Base-by-base conservation (phyloP, 2,888 invertebrate species). In the Lithosia quadra region DNA sequence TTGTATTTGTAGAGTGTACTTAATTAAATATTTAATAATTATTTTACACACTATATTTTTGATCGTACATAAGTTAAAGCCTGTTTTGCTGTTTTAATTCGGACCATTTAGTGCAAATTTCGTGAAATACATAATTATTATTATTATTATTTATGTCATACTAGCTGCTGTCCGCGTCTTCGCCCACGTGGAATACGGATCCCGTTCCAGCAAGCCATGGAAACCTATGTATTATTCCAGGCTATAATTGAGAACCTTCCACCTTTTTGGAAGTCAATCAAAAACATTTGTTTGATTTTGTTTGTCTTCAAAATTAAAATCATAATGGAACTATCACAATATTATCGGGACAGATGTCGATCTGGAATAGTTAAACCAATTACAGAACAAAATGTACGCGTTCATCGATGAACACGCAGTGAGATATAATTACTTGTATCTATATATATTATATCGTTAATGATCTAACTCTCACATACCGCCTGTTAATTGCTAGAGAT, bases 401-500 rank as follows among this genome's bases (percentile, higher is more conserved):
- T 60, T 13, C 18, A 18, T 60, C 39, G 36, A 39, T 8, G 18
- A 18, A 39, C 22, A 24, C 2, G 36, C 36, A 34, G 36, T 60
- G 39, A 60, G 39, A 10, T 9, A 10, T 24, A 24, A 39, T 22
- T 39, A 39, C 39, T 9, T 39, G 24, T 60, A 24, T n/a, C n/a
- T n/a, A n/a, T 60, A 60, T 18, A 60, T 60, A 22, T 22, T 21
- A 60, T 36, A n/a, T n/a, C 36, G 21, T 39, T 39, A 39, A 60
- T 22, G 39, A 24, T 24, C 39, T 21, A 5, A 24, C 60, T 39
- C 39, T 24, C n/a, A 2, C 9, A 24, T 60, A 24, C 39, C 60
- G 24, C 24, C 60, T 60, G 60, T 60, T 60, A 39, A 39, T 22
- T 15, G 39, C 24, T 5, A 3, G 39, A 60, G 39, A 60, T 36